Evolutionary conservation across 2,113 vertebrate genomes (phyloP).

Genomic region (Mus pahari): DNA sequence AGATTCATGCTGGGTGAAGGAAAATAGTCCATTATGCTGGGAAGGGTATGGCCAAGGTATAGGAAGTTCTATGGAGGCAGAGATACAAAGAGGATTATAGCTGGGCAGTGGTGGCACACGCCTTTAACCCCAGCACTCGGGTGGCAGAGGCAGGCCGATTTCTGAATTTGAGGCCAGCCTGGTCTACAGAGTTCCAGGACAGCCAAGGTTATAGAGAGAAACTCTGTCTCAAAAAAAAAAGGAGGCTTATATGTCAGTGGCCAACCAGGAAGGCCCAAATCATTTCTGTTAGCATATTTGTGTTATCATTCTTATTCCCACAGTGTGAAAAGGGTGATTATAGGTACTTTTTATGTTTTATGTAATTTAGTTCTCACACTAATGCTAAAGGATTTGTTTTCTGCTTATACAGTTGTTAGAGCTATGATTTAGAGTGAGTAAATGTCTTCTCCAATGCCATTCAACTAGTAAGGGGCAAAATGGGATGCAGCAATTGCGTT

Average conservation of each 20-base stretch:
- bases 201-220: too few species aligned
- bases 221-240: too few species aligned
- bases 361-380: slow-evolving; percentile 8
- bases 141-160: too few species aligned
- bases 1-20: not conserved
- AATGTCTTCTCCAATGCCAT: not conserved
- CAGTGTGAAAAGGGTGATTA: not conserved
- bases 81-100: not conserved
- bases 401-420: not conserved
- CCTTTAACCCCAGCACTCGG: too few species aligned
- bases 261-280: not conserved
- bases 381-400: not conserved
- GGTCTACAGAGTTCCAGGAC: too few species aligned
- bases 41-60: not conserved
- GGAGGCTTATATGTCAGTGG: not conserved
- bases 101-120: too few species aligned
- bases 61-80: not conserved
- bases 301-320: not conserved
- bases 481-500: not conserved
- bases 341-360: not conserved
- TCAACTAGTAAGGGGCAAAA: not conserved
- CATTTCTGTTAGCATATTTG: not conserved
- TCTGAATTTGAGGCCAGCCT: too few species aligned
- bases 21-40: not conserved
- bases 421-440: not conserved